Conservation (phyloP, 2,888 invertebrate genomes). For the Aromia moschata region DNA sequence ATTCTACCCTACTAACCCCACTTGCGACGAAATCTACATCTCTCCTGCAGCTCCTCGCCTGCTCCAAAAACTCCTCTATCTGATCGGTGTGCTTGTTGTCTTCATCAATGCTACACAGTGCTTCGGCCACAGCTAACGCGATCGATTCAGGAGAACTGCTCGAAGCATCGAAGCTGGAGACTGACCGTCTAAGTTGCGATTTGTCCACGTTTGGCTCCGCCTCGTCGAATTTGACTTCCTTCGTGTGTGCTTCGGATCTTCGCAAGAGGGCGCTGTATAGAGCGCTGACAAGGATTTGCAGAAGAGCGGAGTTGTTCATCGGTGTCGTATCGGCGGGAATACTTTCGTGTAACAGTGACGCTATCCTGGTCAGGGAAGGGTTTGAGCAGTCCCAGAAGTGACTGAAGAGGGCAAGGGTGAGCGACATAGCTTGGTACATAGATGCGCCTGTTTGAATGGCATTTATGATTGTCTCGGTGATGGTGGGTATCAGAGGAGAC, state of each 20-base stretch:
- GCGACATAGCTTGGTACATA: constrained; percentile 83
- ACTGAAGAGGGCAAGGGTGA: constrained; percentile 75
- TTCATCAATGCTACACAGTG: constrained; percentile 81
- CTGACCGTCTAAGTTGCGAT: constrained; percentile 39
- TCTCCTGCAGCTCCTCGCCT: constrained; percentile 64
- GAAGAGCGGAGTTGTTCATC: constrained; percentile 73
- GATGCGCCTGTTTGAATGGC: constrained; percentile 80
- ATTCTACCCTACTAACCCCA: constrained; percentile 62
- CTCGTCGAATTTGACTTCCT: constrained; percentile 45
- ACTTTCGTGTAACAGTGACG: constrained; percentile 72
- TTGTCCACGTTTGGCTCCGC: constrained; percentile 12
- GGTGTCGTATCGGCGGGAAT: constrained; percentile 77
- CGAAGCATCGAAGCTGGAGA: constrained; percentile 48
- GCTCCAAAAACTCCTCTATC: constrained; percentile 71
- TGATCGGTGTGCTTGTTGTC: constrained; percentile 82
- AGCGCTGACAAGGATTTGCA: constrained; percentile 76
- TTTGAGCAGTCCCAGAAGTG: constrained; percentile 77
- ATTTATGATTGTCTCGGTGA: constrained; percentile 74
- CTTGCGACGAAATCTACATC: constrained; percentile 52
- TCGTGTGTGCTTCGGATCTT: constrained; percentile 60
- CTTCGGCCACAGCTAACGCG: constrained; percentile 79
- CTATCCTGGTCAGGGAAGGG: constrained; percentile 65
- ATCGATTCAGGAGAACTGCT: constrained; percentile 60
- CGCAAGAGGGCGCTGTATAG: constrained; percentile 72
- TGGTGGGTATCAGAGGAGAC: constrained; percentile 70